Evolutionary conservation across 2,888 invertebrate genomes (phyloP), one percentile per base, ranked within the genome.

Genomic region (Pandemis heparana): DNA sequence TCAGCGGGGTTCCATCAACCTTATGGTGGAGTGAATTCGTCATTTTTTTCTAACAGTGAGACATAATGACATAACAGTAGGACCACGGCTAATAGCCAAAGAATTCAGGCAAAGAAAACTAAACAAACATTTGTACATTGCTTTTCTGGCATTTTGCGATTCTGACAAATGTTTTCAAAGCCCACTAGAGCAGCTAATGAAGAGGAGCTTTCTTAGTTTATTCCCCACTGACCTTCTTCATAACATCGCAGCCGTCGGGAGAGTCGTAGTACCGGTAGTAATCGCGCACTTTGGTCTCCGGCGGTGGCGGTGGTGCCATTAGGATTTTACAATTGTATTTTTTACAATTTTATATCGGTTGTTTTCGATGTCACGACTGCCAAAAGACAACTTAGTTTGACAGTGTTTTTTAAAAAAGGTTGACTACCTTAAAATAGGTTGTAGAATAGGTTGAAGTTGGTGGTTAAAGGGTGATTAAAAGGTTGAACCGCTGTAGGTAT

Each of bases 211-310:
- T 32, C 23, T 32, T 4, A 32, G 23, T 38, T 9, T 23, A 0
- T 10, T 67, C 23, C 16, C 18, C 16, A 6, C 39, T 18, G 53
- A 91, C 92, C 88, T 92, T 93, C 70, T 87, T 88, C 0, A 60
- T 16, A 2, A 92, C 75, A 71, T 94, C 85, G 64, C 88, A 88
- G 12, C 93, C 93, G 61, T 94, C 93, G 0, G 93, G 93, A 0
- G 87, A 84, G 68, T 94, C 93, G 74, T 92, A 93, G 76, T 93
- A 94, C 46, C 80, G 82, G 32, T 89, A 87, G 76, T 92, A 91
- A 48, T 85, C 89, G 0, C 87, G 82, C 9, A 70, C 74, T 0
- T 63, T 64, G 53, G 77, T 77, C 0, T 79, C 75, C 12, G 1
- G 7, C 18, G 16, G 16, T 53, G 32, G 32, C 8, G 61, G 61